phyloP scores from a whole-genome alignment of 2,888 invertebrate species.

The Portevinia maculata region DNA sequence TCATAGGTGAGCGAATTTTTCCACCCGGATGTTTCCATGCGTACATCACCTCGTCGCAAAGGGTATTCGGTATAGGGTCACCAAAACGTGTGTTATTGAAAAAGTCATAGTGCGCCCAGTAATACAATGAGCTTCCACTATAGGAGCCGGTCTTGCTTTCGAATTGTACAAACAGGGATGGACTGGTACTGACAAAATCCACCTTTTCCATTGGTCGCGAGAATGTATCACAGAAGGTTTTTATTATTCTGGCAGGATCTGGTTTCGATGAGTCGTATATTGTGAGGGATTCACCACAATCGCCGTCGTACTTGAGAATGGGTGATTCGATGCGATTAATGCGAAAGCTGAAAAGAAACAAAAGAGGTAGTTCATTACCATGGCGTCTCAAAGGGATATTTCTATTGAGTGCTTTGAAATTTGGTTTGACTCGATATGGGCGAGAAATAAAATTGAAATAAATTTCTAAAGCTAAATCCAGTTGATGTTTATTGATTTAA shows the following conservation, averaged over 20 bases:
- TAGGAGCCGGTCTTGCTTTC: constrained; percentile 96
- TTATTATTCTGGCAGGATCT: constrained; percentile 94
- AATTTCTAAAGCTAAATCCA: too few relatives aligned
- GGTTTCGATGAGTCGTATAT: constrained; percentile 94
- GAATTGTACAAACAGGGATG: constrained; percentile 93
- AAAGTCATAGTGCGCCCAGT: constrained; percentile 97
- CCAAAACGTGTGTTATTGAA: constrained; percentile 95
- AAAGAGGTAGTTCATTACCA: constrained; percentile 2
- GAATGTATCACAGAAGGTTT: constrained; percentile 97
- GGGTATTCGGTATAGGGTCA: constrained; percentile 90
- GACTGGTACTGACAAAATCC: constrained; percentile 94
- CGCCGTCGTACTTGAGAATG: constrained; percentile 92
- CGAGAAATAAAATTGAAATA: not conserved
- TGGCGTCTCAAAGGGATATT: not conserved
- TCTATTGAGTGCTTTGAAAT: too few relatives aligned
- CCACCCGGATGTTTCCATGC: constrained; percentile 92
- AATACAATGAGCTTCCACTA: constrained; percentile 96
- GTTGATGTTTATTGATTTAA: too few relatives aligned
- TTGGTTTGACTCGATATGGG: not conserved
- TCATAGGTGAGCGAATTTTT: constrained; percentile 91
- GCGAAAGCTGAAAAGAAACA: constrained; percentile 86
- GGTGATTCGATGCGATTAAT: constrained; percentile 95
- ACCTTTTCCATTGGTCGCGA: constrained; percentile 96
- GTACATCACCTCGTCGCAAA: constrained; percentile 94
- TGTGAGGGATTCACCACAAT: constrained; percentile 95